These are phyloP conservation scores for Zeugodacus cucurbitae DNA, from an alignment of 1,140 invertebrate genomes.

Conservation along the genomic window DNA sequence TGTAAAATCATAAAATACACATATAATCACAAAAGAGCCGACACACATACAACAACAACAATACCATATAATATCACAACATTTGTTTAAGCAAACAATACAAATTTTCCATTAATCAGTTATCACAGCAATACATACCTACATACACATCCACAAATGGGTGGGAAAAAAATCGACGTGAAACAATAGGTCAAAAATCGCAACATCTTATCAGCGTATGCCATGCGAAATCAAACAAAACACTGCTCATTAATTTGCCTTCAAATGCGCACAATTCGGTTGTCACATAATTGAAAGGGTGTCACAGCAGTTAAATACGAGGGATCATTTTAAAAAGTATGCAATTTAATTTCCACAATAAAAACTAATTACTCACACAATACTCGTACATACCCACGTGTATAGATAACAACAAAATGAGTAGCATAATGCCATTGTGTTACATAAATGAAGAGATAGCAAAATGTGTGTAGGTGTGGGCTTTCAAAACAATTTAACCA, in stretches of 20 bases:
- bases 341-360: neutral
- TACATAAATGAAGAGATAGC: neutral
- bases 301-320: neutral
- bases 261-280: neutral
- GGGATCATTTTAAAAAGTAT: neutral
- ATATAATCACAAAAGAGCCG: neutral
- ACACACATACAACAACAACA: too few relatives aligned
- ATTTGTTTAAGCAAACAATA: too few relatives aligned
- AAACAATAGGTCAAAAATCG: neutral
- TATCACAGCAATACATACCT: neutral
- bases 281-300: neutral
- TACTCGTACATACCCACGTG: neutral
- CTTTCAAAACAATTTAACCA: neutral
- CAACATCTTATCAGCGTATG: conserved; percentile 17
- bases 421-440: neutral
- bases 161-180: neutral
- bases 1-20: neutral
- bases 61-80: too few relatives aligned
- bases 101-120: neutral
- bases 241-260: neutral
- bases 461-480: neutral
- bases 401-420: neutral
- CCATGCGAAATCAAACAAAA: neutral
- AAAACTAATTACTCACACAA: neutral
- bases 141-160: neutral